Evolutionary conservation across 2,888 invertebrate genomes (phyloP), one percentile per base, ranked within the genome.

Genomic region (Branchellion lobata): DNA sequence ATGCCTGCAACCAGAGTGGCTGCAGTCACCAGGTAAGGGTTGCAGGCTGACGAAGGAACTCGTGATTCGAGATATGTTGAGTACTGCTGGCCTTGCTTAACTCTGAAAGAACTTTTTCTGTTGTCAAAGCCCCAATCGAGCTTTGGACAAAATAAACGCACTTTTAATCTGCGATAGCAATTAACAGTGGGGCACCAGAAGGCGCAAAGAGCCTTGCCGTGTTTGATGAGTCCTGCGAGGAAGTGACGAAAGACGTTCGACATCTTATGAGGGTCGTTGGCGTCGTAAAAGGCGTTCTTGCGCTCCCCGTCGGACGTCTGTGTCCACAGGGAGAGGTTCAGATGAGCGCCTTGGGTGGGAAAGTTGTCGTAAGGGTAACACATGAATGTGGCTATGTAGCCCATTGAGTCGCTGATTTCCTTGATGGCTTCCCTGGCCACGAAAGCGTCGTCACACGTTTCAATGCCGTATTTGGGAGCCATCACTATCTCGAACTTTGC

Each of bases 321-420:
- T 18, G 51, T 68, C 83, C 82, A 83, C 24, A 83, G 53, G 27
- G 83, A 83, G 76, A 82, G 80, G 72, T 82, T 83, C 73, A 71
- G 81, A 79, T 83, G 83, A 36, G 61, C 71, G 1, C 81, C 83
- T 47, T 51, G 80, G 27, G 78, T n/a, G 11, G 40, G n/a, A 18
- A n/a, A 24, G 0, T 21, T 29, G 0, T n/a, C 8, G 29, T 21
- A 34, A 27, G 76, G 78, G 57, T 79, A 72, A 5, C 81, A 53
- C 82, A 82, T 82, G 47, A 82, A 82, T 0, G 72, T 79, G 2
- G 81, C 80, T 11, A n/a, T 27, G 1, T 73, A 51, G 11, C 76
- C 79, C 18, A 61, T 5, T 29, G 33, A 21, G 3, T 47, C 29
- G 18, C 79, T 29, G 3, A 81, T 71, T 40, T 81, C 82, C 72